Percentiles rank a stretch among this genome's conserved stretches.
Evolutionary conservation across 2,888 invertebrate species (phyloP).

Genomic region (Acronicta alni): DNA sequence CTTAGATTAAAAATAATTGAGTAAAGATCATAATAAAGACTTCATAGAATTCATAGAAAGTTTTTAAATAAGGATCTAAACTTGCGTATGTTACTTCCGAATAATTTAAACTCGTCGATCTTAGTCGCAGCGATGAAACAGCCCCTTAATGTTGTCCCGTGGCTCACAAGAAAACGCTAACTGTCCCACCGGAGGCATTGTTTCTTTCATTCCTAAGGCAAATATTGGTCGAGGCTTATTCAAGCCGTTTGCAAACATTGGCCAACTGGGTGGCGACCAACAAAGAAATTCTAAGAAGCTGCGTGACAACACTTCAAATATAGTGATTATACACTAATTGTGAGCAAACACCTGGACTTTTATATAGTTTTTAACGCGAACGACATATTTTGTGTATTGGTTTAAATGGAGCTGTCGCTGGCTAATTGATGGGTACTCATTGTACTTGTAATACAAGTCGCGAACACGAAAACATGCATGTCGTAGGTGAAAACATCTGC

Average conservation of each 20-base stretch:
- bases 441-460: conserved; percentile 71
- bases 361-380: conserved; percentile 82
- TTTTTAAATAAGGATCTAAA: no score
- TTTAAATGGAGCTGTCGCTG: conserved; percentile 65
- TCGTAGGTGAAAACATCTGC: conserved; percentile 51
- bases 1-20: no score
- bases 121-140: conserved; percentile 51
- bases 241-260: conserved; percentile 85
- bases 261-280: conserved; percentile 84
- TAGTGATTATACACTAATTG: conserved; percentile 87
- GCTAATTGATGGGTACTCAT: conserved; percentile 78
- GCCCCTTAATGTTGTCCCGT: conserved; percentile 71
- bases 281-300: conserved; percentile 82
- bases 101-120: not conserved
- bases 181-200: conserved; percentile 85
- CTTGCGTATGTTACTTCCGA: no score
- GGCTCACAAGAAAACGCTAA: conserved; percentile 80
- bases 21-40: no score
- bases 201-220: conserved; percentile 87
- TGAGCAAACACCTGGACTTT: conserved; percentile 81
- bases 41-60: no score
- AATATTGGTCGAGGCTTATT: conserved; percentile 85
- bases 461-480: conserved; percentile 62
- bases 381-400: conserved; percentile 76
- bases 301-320: conserved; percentile 87